Percentiles rank a stretch among this genome's conserved stretches.
Evolutionary conservation across 1,140 invertebrate genomes (phyloP).

Genomic region (Lysiphlebus fabarum): DNA sequence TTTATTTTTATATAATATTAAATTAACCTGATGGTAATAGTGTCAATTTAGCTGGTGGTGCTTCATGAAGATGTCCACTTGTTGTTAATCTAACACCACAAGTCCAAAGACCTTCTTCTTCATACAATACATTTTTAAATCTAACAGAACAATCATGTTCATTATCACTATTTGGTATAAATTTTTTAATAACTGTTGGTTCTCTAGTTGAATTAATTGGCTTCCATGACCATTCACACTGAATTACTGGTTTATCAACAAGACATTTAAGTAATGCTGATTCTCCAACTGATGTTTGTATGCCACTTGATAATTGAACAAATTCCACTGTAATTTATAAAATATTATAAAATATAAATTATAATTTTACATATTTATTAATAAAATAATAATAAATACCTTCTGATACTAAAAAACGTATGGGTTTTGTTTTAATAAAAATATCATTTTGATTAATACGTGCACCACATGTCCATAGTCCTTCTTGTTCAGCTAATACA

Average conservation of each 20-base stretch:
- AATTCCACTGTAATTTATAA: slow-evolving; percentile 45
- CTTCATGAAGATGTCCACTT: slow-evolving; percentile 44
- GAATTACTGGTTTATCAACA: slow-evolving; percentile 48
- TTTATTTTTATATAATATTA: not conserved
- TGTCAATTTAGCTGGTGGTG: slow-evolving; percentile 46
- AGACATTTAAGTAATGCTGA: slow-evolving; percentile 48
- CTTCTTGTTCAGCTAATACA: slow-evolving; percentile 47
- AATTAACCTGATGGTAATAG: slow-evolving; percentile 45
- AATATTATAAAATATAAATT: slow-evolving; percentile 15
- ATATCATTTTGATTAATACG: slow-evolving; percentile 37
- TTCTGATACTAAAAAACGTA: slow-evolving; percentile 48
- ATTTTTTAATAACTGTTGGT: slow-evolving; percentile 44
- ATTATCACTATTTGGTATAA: slow-evolving; percentile 44
- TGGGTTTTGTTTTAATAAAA: slow-evolving; percentile 39
- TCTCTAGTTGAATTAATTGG: slow-evolving; percentile 44
- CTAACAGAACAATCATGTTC: slow-evolving; percentile 52
- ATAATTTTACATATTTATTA: not conserved
- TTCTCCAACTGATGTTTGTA: slow-evolving; percentile 50
- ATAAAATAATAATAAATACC: slow-evolving; percentile 29
- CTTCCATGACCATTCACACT: slow-evolving; percentile 53
- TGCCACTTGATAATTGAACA: slow-evolving; percentile 48
- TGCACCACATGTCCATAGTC: slow-evolving; percentile 51
- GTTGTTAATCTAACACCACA: slow-evolving; percentile 47
- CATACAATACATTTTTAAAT: slow-evolving; percentile 50
- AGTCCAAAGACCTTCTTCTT: slow-evolving; percentile 53